These are phyloP conservation scores for Campylorhamphus procurvoides DNA, from an alignment of 2,113 vertebrate species.

Conservation along the genomic window DNA sequence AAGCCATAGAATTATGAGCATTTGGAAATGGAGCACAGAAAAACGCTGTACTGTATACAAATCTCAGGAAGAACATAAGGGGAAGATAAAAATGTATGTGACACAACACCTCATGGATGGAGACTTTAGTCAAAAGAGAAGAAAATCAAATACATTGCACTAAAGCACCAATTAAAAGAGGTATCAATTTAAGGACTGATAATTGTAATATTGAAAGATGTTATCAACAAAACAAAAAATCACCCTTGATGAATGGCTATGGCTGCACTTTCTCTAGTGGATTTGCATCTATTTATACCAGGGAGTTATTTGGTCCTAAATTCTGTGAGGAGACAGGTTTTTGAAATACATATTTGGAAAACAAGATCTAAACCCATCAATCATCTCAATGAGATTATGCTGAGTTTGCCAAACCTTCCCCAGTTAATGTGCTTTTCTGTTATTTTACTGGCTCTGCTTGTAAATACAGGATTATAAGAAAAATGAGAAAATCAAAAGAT, in stretches of 20 bases:
- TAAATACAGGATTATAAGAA: slow-evolving; percentile 19
- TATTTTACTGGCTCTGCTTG: not conserved
- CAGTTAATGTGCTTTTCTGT: not conserved
- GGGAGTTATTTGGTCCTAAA: not conserved
- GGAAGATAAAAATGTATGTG: not conserved
- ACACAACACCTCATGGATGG: not conserved
- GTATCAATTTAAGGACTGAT: not conserved
- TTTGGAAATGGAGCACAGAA: not conserved
- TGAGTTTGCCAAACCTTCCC: not conserved
- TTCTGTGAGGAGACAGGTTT: not conserved
- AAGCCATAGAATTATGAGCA: not conserved
- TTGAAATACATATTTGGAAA: not conserved
- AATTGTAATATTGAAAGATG: not conserved
- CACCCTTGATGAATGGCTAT: not conserved
- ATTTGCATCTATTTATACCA: not conserved
- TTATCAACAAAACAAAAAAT: not conserved
- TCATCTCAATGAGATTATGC: not conserved
- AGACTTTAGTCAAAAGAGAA: not conserved
- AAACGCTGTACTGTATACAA: not conserved
- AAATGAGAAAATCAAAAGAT: not conserved
- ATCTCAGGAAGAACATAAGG: not conserved
- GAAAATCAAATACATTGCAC: not conserved
- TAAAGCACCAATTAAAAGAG: not conserved
- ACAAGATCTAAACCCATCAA: not conserved
- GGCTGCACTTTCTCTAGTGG: not conserved